Evolutionary conservation across 2,113 vertebrate genomes (phyloP), one percentile per base, ranked within the genome.

Genomic region (Megaceryle torquata): DNA sequence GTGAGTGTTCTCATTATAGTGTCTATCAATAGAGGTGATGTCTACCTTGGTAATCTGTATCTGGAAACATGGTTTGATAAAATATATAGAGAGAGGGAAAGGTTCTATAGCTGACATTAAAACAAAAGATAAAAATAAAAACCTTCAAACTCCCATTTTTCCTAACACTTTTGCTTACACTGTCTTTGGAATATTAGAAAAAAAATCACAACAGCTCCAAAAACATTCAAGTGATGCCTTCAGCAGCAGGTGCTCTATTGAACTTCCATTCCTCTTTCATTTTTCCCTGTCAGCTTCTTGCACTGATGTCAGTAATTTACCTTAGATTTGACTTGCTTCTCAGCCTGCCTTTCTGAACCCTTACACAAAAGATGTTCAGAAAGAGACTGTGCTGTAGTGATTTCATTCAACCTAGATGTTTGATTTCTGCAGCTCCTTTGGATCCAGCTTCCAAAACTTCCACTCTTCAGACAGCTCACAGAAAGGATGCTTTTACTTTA

Each of bases 311-410:
- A 91, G 70, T 89, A 94, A 93, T 85, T 95, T 85, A 76, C 78
- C 43, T 87, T 54, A 76, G 33, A 82, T 89, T 95, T 95, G 29
- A 67, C 61, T 95, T 76, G 44, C 61, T 94, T 89, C 53, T 93
- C 37, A 22, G 44, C 18, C n/a, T 0, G 2, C 46, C n/a, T 88
- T 79, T 91, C 78, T 89, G 67, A 95, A 68, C 54, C n/a, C 48
- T 69, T 79, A 78, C 39, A 95, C 67, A 91, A 94, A 95, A 77
- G 67, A 41, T 87, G 21, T 85, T 96, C 78, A 92, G 81, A 93
- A 84, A 87, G 56, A 76, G 53, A 79, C 28, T 37, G 37, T 74
- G 50, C 29, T 76, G 39, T 50, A 74, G 44, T 65, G 67, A 79
- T 92, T 95, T 92, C 44, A 89, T 95, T 95, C 94, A 94, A 4